Evolutionary conservation across 2,113 vertebrate genomes (phyloP).

Genomic region (Ceratotherium simum): DNA sequence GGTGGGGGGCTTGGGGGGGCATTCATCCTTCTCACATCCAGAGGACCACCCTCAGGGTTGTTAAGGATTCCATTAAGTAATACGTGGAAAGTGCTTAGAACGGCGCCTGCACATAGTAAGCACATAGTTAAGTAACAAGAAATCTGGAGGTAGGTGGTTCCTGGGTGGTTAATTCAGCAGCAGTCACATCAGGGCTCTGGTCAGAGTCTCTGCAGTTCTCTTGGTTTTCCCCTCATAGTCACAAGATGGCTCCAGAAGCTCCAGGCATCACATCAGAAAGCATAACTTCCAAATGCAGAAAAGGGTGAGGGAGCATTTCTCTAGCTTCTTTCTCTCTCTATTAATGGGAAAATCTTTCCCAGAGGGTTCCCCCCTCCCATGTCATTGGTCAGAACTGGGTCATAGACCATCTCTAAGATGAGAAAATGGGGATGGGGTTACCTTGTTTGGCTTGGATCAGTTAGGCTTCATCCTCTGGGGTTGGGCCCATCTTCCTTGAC

Average conservation of each 20-base stretch:
- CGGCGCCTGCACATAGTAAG: background rate
- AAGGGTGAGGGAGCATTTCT: background rate
- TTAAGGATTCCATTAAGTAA: background rate
- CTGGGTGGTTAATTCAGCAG: background rate
- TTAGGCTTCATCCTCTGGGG: background rate
- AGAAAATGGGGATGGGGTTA: background rate
- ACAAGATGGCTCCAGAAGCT: background rate
- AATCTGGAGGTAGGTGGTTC: background rate
- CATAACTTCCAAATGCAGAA: background rate
- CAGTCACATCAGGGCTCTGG: background rate
- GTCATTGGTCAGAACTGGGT: background rate
- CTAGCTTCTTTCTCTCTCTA: background rate
- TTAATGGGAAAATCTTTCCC: background rate
- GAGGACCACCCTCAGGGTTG: background rate
- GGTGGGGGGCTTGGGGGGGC: rapidly evolving
- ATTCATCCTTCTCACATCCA: background rate
- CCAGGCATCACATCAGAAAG: background rate
- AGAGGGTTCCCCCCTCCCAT: background rate
- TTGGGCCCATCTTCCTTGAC: background rate
- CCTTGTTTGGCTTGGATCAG: background rate
- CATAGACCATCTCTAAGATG: background rate
- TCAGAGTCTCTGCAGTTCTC: background rate
- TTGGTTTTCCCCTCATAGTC: background rate
- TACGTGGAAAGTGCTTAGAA: background rate
- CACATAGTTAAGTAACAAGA: background rate